A percentile compares a stretch with the other conserved stretches of the same genome.
Evolutionary conservation across 2,113 vertebrate genomes (phyloP).

Genomic region (Gasterosteus aculeatus): DNA sequence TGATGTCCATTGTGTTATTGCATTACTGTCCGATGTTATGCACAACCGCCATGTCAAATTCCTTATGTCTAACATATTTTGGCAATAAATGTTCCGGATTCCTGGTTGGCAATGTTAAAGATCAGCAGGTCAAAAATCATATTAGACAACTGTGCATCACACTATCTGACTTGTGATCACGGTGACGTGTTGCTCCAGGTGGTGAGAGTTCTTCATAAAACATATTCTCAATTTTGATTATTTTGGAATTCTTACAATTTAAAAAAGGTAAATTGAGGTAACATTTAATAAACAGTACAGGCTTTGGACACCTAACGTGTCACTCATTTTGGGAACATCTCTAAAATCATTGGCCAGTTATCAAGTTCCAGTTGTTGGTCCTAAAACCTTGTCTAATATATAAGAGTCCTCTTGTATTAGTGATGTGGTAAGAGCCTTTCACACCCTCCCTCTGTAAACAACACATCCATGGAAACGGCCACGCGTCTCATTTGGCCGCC

Average conservation of each 20-base stretch:
- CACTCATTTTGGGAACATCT: background rate
- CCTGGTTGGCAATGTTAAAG: too few species aligned
- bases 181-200: background rate
- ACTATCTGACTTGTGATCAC: background rate
- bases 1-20: too few species aligned
- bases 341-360: background rate
- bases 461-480: constrained; percentile 42
- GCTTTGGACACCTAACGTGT: background rate
- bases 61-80: too few species aligned
- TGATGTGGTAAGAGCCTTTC: background rate
- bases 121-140: too few species aligned
- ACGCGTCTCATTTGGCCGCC: constrained; percentile 8
- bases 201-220: background rate
- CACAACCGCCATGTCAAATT: too few species aligned
- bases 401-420: background rate
- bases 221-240: too few species aligned
- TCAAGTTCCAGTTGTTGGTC: background rate
- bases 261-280: background rate
- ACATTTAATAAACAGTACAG: background rate
- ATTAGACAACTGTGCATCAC: background rate
- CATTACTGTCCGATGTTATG: too few species aligned
- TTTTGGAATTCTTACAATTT: background rate
- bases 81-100: too few species aligned
- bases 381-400: background rate
- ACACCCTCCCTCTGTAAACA: constrained; percentile 47